Base-by-base conservation (phyloP, 1,140 invertebrate species). In the Drosophila paulistorum region DNA sequence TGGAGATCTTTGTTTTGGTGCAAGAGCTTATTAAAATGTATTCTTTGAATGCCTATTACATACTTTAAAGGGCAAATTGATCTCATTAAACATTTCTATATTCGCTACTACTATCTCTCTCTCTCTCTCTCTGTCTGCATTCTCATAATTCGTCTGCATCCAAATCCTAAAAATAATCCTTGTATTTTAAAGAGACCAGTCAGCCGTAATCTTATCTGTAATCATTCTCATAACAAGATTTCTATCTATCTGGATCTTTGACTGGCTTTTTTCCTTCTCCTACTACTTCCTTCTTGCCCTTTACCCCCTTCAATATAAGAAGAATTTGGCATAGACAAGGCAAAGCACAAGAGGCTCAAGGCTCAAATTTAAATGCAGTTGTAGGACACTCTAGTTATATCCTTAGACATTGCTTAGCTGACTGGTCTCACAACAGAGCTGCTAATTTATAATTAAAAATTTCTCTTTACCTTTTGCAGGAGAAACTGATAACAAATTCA, bases 401-500 rank as follows among this genome's bases (percentile, higher is more conserved):
- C 33, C 33, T 39, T 37, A 37, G 33, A 39, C 17, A 20, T 39
- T 30, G 7, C 45, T 5, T 51, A 23, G 45, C 45, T 51, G 45
- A 51, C 45, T 51, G 45, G 45, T 51, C 45, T 51, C 45, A 51
- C 45, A 30, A 7, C 14, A 20, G 23, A 23, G 14, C 11, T 59
- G 91, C 91, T 92, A 90, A 89, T 91, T 37, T 37, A 59, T 37
- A 39, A 14, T 10, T 20, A 59, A 75, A 33, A 41, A 72, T 42
- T 45, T 75, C 48, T 6, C 30, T 10, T 80, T 57, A 13, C 57
- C 17, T 37, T 60, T 94, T 93, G 14, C 93, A 97, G 96, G 96
- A 97, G 79, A 96, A 96, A 74, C 92, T 97, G 23, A 96, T 97
- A 65, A 95, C 95, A 20, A 96, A 95, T 90, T 95, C 96, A 3